Conservation (phyloP, 2,797 vertebrate species). For the Cuculus canorus region DNA sequence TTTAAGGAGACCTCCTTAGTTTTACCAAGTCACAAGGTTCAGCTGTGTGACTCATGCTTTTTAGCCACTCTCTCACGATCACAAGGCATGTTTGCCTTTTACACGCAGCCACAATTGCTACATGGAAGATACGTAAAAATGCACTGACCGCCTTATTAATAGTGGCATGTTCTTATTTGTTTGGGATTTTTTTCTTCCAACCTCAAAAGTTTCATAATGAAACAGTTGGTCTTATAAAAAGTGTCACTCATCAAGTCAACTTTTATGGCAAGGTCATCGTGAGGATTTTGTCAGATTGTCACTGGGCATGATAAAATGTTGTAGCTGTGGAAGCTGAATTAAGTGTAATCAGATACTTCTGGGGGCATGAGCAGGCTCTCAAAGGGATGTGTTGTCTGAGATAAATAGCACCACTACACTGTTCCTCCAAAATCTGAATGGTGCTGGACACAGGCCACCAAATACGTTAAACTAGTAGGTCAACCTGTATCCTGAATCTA, state of each 20-base stretch:
- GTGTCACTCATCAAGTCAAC: conserved; percentile 6
- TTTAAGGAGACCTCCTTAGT: conserved; percentile 58
- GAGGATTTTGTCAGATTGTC: conserved; percentile 19
- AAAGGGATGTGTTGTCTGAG: not conserved
- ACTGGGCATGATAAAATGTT: not conserved
- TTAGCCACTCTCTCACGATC: conserved; percentile 52
- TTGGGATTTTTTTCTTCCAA: conserved; percentile 2
- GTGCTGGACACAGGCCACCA: not conserved
- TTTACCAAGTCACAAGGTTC: conserved; percentile 46
- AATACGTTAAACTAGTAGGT: not conserved
- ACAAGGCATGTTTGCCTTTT: conserved; percentile 51
- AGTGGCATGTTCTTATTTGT: conserved; percentile 25
- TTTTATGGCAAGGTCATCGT: conserved; percentile 15
- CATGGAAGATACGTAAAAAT: conserved; percentile 38
- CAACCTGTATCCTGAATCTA: not conserved
- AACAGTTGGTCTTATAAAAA: conserved; percentile 16
- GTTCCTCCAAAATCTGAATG: not conserved
- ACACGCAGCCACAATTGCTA: conserved; percentile 10
- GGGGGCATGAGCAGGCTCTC: not conserved
- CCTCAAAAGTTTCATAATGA: conserved; percentile 52
- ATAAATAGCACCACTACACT: not conserved
- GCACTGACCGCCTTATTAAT: not conserved
- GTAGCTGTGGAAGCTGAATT: not conserved
- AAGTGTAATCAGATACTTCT: not conserved
- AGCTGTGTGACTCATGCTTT: conserved; percentile 48